These are phyloP conservation scores for Seriola rivoliana DNA, from an alignment of 2,113 vertebrate species.

Conservation along the genomic window DNA sequence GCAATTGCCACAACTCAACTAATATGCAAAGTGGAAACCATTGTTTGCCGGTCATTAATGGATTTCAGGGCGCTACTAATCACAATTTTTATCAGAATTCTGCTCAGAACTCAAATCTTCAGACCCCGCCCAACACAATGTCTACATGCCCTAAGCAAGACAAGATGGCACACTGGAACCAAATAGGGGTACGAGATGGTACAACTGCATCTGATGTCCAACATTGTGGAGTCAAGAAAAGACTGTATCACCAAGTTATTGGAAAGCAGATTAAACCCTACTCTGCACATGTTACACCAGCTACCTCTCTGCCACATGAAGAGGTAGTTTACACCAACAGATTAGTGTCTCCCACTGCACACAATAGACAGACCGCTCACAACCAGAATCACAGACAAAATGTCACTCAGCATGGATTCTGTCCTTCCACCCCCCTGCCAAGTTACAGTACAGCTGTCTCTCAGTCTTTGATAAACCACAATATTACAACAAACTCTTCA, in stretches of 20 bases:
- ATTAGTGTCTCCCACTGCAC: neutral
- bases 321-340: neutral
- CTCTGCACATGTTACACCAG: neutral
- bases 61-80: neutral
- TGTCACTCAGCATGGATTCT: neutral
- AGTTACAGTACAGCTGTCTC: neutral
- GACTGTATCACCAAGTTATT: neutral
- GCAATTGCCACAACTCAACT: neutral
- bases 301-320: neutral
- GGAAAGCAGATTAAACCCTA: no score
- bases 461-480: neutral
- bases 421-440: neutral
- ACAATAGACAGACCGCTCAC: neutral
- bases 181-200: neutral
- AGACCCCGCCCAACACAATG: neutral
- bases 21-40: constrained; percentile 15
- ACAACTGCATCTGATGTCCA: neutral
- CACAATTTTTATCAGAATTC: neutral
- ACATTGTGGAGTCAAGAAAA: neutral
- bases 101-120: constrained; percentile 2
- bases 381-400: constrained; percentile 17
- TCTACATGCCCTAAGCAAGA: neutral
- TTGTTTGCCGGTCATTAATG: neutral
- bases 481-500: neutral
- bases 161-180: neutral